These are phyloP conservation scores for Galagoides demidoff DNA, from an alignment of 2,797 vertebrate species.

Conservation along the genomic window DNA sequence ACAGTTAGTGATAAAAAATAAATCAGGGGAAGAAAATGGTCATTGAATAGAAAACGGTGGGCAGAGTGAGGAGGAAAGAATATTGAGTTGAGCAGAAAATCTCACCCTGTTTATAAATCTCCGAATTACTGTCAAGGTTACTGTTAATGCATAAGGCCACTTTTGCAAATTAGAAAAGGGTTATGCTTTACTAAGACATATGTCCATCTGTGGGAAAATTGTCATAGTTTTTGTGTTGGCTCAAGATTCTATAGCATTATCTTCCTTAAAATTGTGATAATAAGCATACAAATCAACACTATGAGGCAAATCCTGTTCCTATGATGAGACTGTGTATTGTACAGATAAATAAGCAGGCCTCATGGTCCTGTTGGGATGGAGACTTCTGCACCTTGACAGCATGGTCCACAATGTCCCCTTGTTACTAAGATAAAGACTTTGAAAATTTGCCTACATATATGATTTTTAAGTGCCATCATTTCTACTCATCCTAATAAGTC, in stretches of 20 bases:
- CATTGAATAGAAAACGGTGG: neutral
- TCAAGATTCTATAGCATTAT: neutral
- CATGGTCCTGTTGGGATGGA: neutral
- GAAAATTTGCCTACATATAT: neutral
- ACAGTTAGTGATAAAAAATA: conserved; percentile 47
- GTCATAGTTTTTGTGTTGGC: neutral
- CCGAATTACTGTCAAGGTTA: neutral
- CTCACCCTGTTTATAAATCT: neutral
- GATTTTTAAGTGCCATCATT: neutral
- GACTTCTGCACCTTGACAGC: neutral
- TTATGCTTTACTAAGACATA: neutral
- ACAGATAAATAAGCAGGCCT: neutral
- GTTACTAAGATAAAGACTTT: neutral
- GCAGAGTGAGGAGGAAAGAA: neutral
- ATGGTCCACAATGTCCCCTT: neutral
- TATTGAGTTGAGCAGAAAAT: neutral
- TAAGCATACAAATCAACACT: neutral
- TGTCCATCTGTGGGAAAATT: neutral
- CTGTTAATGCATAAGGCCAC: neutral
- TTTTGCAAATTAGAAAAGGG: neutral
- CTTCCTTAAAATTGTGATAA: neutral
- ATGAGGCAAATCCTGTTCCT: neutral
- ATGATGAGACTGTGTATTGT: rapidly evolving
- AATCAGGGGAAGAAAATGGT: conserved; percentile 17
- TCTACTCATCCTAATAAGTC: neutral